Base-by-base conservation (phyloP, 1,140 invertebrate genomes). In the Solenopsis invicta region DNA sequence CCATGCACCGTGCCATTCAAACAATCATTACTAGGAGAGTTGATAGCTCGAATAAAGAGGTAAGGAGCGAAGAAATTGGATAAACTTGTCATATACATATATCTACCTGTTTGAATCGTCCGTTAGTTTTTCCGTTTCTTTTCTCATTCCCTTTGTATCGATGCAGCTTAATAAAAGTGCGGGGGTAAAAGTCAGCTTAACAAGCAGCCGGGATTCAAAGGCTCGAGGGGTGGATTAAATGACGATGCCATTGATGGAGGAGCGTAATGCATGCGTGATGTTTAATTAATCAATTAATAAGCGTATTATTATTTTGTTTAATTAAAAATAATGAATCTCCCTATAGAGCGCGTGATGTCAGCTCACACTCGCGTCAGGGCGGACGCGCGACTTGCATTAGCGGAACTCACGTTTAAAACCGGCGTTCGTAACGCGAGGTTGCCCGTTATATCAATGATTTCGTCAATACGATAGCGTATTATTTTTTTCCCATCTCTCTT, bases 271-370 rank as follows among this genome's bases (percentile, higher is more conserved):
- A 86, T 87, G 37, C 69, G 76, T 88, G 87, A 89, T 90, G 92
- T 92, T 91, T 92, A 92, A 93, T 93, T 92, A 88, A 92, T 92
- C 88, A 92, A 93, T 92, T 92, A 92, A 92, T 93, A 92, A 93
- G 87, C 86, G 88, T 90, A 92, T 93, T 92, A 93, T 92, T 91
- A 91, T 92, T 92, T 90, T 88, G 92, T 92, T 93, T 92, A 89
- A 93, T 93, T 92, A 91, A 92, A 92, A 92, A 92, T 93, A 93
- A 93, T 91, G 89, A 92, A 92, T 87, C 88, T 88, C 64, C n/a
- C 64, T 64, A 75, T 89, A 76, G 62, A 81, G 64, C 72, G 50
- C 71, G 66, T 78, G 52, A 84, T 69, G 77, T 80, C 48, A 41
- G 84, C 66, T 85, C 78, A 66, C 56, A 45, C 29, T 66, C 41